Base-by-base conservation (phyloP, 1,140 invertebrate genomes). In the Holotrichia oblita region DNA sequence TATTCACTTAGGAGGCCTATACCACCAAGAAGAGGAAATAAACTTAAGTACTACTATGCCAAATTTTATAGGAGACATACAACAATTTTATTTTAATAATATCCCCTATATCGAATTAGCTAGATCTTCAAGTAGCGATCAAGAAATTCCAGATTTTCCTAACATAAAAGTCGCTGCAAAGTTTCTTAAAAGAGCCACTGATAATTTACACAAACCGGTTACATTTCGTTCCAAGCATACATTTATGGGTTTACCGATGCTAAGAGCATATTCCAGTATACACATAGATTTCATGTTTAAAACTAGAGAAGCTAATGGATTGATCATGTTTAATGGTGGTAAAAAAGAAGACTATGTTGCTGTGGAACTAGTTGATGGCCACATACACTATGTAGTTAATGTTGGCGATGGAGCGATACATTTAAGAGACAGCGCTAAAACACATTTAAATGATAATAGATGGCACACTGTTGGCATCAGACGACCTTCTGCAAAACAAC, bases 391-490 rank as follows among this genome's bases (percentile, higher is more conserved):
- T 81, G 91, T 96, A 0, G 95, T 99, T 81, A 96, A 98, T 87
- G 89, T 99, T 73, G 97, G 97, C 0, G 96, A 98, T 84, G 97
- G 97, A 1, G 92, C 95, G 0, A 91, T 98, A 10, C 93, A 94
- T 34, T 91, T 98, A 85, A 90, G 92, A 77, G 96, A 97, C 84
- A 94, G 92, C 79, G 90, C 73, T 34, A 82, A 92, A 83, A 90
- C 90, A 24, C 92, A 92, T 72, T 89, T 98, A 78, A 98, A 97
- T 84, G 97, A 99, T 83, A 97, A 98, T 84, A 91, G 93, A 84
- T 99, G 97, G 97, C 97, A 99, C 86, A 92, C 95, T 0, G 95
- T 98, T 0, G 95, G 93, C 40, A 94, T 99, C 14, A 91, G 94
- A 14, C 89, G 97, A 76, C 95, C 96, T 0, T 94, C 94, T 0